A percentile compares a stretch with the other conserved stretches of the same genome.
phyloP scores from a whole-genome alignment of 37 sponge, comb jelly and placozoan species.

The Haliclona indistincta region DNA sequence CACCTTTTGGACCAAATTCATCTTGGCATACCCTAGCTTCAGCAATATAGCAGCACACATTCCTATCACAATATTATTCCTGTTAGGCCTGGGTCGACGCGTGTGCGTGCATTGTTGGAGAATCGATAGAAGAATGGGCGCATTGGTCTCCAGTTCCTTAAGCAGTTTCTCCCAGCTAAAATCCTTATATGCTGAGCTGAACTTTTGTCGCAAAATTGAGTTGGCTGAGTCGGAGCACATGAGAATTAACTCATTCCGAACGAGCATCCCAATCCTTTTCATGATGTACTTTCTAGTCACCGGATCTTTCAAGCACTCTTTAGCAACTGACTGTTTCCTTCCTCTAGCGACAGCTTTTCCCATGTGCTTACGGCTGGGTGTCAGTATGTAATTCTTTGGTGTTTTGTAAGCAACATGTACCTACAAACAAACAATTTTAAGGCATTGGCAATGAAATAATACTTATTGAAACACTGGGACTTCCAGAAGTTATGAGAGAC shows the following conservation, averaged over 20 bases:
- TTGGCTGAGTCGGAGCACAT: background rate
- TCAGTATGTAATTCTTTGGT: background rate
- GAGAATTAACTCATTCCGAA: background rate
- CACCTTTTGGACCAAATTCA: constrained; percentile 10
- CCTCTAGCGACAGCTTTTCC: constrained; percentile 1
- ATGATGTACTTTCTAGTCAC: constrained; percentile 10
- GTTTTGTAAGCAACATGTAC: background rate
- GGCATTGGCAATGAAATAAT: background rate
- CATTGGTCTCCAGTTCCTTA: constrained; percentile 9
- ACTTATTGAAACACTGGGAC: background rate
- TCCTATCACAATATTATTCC: background rate
- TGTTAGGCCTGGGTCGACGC: background rate
- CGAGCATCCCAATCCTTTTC: background rate
- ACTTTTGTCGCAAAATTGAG: background rate
- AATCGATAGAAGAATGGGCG: constrained; percentile 11
- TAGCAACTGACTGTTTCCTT: background rate
- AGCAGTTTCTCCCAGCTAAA: constrained; percentile 24
- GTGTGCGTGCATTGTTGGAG: constrained; percentile 12
- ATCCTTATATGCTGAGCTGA: constrained; percentile 6
- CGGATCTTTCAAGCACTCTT: constrained; percentile 21
- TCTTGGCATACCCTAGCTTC: background rate
- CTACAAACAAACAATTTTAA: background rate
- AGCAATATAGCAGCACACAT: constrained; percentile 7
- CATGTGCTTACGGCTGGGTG: background rate
- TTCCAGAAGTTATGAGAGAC: too few species aligned